A percentile compares a stretch with the other conserved stretches of the same genome.
Conservation (phyloP, 1,140 invertebrate genomes). For the Drepana arcuata region DNA sequence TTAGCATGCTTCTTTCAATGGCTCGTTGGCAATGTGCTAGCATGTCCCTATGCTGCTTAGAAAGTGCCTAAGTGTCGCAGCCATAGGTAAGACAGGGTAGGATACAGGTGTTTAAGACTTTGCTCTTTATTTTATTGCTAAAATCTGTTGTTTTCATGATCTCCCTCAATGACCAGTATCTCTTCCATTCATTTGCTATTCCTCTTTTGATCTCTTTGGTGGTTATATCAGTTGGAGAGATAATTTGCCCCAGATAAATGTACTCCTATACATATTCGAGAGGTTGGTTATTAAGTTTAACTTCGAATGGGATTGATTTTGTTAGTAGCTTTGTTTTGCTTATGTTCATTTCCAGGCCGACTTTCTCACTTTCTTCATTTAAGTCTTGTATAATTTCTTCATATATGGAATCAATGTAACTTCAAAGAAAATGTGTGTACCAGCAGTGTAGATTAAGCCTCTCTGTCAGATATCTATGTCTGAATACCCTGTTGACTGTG, state of each 20-base stretch:
- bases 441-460: too few species aligned
- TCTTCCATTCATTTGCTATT: not conserved
- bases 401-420: too few species aligned
- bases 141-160: not conserved
- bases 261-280: not conserved
- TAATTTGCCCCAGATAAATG: conserved; percentile 1
- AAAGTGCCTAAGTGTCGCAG: not conserved
- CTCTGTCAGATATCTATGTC: too few species aligned
- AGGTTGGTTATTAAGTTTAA: not conserved
- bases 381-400: not conserved
- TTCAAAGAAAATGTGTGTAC: too few species aligned
- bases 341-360: not conserved
- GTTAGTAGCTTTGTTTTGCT: not conserved
- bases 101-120: not conserved
- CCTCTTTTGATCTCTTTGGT: not conserved
- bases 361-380: not conserved
- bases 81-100: not conserved
- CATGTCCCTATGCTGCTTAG: not conserved
- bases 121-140: not conserved
- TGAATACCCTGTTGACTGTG: too few species aligned
- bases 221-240: not conserved
- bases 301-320: not conserved
- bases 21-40: not conserved
- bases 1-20: not conserved
- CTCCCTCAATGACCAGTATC: not conserved